Evolutionary conservation across 1,140 invertebrate species (phyloP), one percentile per base, ranked within the genome.

Genomic region (Orius laevigatus): DNA sequence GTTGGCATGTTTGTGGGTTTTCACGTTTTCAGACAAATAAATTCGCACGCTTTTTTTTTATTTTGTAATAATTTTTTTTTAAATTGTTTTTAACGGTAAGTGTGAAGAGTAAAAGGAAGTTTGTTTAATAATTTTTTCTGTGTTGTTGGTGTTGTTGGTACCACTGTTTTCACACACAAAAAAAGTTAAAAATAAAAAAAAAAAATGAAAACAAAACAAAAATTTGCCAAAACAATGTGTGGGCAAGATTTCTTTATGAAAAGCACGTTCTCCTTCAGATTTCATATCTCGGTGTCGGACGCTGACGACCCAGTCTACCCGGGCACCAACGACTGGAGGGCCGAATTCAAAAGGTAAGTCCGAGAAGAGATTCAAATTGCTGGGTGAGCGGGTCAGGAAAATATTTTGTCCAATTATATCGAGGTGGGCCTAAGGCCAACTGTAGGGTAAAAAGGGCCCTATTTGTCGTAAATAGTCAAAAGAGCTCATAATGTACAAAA

Each of bases 1-100:
- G 3, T 25, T 25, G 3, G 25, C 25, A 25, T 25, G 25, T 25
- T 25, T 3, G 3, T 3, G 25, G 25, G 41, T 25, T 40, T 40
- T 25, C 25, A 25, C 25, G 25, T 25, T 25, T 25, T 25, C 25
- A 25, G 3, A 25, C 15, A 20, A 42, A 20, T 4, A 42, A 42
- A 42, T 5, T 20, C 53, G 36, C 62, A 62, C 56, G 59, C 58
- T 56, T 41, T 44, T 39, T 42, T 42, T 19, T 19, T 47, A 43
- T 52, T 42, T 33, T 9, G 53, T 50, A 44, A 43, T 54, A 14
- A 47, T 9, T 47, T 46, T 43, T 39, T 54, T 25, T 48, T 11
- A 45, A 32, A n/a, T 49, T 25, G 12, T 47, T 36, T n/a, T n/a
- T n/a, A n/a, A n/a, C n/a, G 25, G 25, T 25, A 25, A 25, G 25